A percentile compares a stretch with the other conserved stretches of the same genome.
Conservation (phyloP, 2,888 invertebrate genomes). For the Antitype chi region DNA sequence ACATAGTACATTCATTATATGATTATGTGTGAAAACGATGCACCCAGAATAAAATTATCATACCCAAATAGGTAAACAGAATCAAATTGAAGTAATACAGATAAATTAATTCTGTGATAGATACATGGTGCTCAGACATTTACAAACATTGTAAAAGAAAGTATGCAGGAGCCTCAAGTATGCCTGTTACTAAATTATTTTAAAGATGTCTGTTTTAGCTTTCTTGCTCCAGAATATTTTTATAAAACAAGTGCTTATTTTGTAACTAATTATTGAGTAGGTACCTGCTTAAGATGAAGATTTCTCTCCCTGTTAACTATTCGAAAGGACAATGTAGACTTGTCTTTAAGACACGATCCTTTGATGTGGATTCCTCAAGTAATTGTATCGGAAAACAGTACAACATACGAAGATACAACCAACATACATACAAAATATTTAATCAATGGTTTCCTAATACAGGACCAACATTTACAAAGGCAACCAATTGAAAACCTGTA, state of each 20-base stretch:
- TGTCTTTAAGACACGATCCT: background rate
- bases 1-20: too few relatives aligned
- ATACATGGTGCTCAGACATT: too few relatives aligned
- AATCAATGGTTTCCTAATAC: constrained; percentile 51
- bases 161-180: too few relatives aligned
- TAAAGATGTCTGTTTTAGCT: constrained; percentile 10
- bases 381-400: background rate
- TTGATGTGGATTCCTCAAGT: background rate
- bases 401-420: background rate
- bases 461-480: constrained; percentile 50
- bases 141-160: too few relatives aligned
- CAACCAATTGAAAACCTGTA: constrained; percentile 43
- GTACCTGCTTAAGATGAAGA: background rate
- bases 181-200: constrained; percentile 16
- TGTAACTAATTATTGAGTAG: background rate
- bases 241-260: constrained; percentile 9
- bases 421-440: constrained; percentile 38
- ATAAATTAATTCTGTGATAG: too few relatives aligned
- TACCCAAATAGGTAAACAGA: too few relatives aligned
- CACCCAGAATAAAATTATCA: too few relatives aligned
- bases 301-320: background rate
- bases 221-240: constrained; percentile 13
- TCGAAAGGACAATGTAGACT: background rate
- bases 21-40: too few relatives aligned
- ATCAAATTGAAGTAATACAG: too few relatives aligned